Percentiles rank a stretch among this genome's conserved stretches.
These are phyloP conservation scores for Neostethus bicornis DNA, from an alignment of 2,797 vertebrate species.

Conservation along the genomic window DNA sequence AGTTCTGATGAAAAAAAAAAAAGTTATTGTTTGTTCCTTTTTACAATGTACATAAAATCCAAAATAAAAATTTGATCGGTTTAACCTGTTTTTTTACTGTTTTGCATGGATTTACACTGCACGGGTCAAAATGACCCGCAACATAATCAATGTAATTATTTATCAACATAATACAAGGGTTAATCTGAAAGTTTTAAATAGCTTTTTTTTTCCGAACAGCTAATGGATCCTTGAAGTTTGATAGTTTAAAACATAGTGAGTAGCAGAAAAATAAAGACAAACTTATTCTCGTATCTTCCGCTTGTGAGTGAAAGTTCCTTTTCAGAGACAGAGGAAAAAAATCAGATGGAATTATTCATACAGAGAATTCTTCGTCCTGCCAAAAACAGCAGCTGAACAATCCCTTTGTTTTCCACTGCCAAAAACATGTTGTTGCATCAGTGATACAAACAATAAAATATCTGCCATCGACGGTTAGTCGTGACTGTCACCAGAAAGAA, in stretches of 20 bases:
- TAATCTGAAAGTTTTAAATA: too few species aligned
- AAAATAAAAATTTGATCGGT: too few species aligned
- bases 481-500: conserved; percentile 31
- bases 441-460: conserved; percentile 15
- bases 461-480: conserved; percentile 38
- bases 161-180: too few species aligned
- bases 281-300: conserved; percentile 6
- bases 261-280: conserved; percentile 8
- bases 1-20: too few species aligned
- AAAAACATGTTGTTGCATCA: conserved; percentile 11
- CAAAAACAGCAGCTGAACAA: conserved; percentile 28
- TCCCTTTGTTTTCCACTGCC: conserved; percentile 18
- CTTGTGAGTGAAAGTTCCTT: conserved; percentile 35
- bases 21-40: too few species aligned
- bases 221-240: too few species aligned
- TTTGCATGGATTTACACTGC: too few species aligned
- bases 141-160: too few species aligned
- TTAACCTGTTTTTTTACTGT: too few species aligned
- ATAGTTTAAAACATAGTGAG: conserved; percentile 2
- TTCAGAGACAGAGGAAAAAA: conserved; percentile 3
- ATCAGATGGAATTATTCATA: conserved; percentile 61
- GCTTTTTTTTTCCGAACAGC: too few species aligned
- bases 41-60: too few species aligned
- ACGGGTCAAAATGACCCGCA: too few species aligned
- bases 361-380: conserved; percentile 9